These are phyloP conservation scores for Ceryle rudis DNA, from an alignment of 2,797 vertebrate genomes.

Conservation along the genomic window DNA sequence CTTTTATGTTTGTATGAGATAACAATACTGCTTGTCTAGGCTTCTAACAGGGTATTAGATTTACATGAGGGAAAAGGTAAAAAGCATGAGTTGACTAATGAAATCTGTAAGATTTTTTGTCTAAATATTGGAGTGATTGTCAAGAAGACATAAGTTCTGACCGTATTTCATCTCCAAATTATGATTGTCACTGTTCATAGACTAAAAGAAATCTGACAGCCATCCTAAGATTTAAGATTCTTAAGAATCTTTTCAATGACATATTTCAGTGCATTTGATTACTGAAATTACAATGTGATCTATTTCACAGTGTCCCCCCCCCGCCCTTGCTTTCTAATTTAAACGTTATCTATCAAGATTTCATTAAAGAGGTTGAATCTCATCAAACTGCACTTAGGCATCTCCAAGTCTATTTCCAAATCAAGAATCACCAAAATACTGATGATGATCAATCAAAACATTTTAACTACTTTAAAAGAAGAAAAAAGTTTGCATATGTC, in stretches of 20 bases:
- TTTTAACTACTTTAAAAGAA: neutral
- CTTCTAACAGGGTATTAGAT: neutral
- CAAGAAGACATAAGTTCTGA: slow-evolving; percentile 60
- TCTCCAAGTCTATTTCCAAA: slow-evolving; percentile 8
- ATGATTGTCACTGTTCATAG: slow-evolving; percentile 57
- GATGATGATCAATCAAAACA: neutral
- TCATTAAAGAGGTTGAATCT: slow-evolving; percentile 32
- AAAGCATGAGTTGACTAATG: slow-evolving; percentile 18
- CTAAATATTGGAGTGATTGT: slow-evolving; percentile 66
- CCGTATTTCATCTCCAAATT: slow-evolving; percentile 49
- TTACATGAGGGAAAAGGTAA: slow-evolving; percentile 42
- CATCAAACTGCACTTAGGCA: neutral
- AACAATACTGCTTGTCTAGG: neutral
- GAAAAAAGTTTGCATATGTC: neutral
- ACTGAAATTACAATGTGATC: slow-evolving; percentile 49
- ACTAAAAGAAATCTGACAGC: slow-evolving; percentile 68
- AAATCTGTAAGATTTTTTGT: slow-evolving; percentile 47
- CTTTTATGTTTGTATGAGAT: neutral
- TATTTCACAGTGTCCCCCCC: neutral
- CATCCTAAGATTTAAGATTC: slow-evolving; percentile 57
- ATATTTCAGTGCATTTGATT: slow-evolving; percentile 56
- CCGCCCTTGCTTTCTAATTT: slow-evolving; percentile 32
- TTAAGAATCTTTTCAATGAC: slow-evolving; percentile 48
- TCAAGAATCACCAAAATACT: neutral
- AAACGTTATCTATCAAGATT: slow-evolving; percentile 23